These are phyloP conservation scores for Acrossocheilus wenchowensis DNA, from an alignment of 2,797 vertebrate species.

Conservation along the genomic window DNA sequence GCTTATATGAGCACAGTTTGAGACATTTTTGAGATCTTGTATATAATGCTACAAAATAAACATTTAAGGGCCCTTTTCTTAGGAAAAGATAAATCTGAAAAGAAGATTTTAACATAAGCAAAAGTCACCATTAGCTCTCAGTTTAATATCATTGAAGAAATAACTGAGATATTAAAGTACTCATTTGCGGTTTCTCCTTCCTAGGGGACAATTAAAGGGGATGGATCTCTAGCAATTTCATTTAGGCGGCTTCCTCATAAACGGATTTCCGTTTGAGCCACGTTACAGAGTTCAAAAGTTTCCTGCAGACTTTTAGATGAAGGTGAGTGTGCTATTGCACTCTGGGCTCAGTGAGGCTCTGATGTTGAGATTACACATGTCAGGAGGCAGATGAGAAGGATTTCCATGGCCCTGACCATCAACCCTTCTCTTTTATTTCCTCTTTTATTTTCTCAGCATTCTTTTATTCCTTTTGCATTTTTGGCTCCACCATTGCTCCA, in stretches of 20 bases:
- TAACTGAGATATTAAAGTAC: neutral
- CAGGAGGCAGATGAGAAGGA: constrained; percentile 34
- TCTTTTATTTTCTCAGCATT: constrained; percentile 48
- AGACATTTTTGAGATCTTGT: neutral
- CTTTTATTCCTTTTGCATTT: constrained; percentile 74
- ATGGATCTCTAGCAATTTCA: constrained; percentile 10
- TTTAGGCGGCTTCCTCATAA: neutral
- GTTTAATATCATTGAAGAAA: neutral
- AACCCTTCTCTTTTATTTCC: constrained; percentile 54
- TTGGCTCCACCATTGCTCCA: constrained; percentile 72
- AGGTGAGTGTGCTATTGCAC: constrained; percentile 79
- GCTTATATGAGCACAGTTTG: neutral
- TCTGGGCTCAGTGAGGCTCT: constrained; percentile 32
- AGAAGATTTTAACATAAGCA: neutral
- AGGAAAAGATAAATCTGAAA: neutral
- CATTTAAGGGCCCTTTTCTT: too few species aligned
- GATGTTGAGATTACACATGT: constrained; percentile 44
- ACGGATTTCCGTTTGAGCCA: constrained; percentile 5
- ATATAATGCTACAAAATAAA: neutral
- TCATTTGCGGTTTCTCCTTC: neutral
- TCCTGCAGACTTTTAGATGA: constrained; percentile 76
- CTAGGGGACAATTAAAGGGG: neutral
- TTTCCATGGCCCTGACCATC: constrained; percentile 46
- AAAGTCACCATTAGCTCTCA: neutral
- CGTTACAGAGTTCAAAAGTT: constrained; percentile 73